Evolutionary conservation across 2,113 vertebrate genomes (phyloP), one percentile per base, ranked within the genome.

Genomic region (Nycticebus coucang): DNA sequence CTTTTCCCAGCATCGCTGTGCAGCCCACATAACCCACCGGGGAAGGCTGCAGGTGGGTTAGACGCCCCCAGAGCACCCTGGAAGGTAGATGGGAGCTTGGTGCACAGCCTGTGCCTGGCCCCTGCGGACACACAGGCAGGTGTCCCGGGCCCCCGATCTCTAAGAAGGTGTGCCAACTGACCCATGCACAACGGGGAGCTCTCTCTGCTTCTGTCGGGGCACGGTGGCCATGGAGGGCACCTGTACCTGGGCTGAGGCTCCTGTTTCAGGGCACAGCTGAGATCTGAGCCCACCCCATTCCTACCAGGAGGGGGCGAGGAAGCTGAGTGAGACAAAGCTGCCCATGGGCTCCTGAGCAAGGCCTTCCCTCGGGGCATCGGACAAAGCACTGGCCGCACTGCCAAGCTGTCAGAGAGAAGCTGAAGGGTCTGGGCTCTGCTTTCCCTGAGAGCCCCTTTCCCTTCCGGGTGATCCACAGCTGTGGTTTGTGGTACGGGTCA

Each of bases 351-450:
- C 45, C 1, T 0, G 14, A 1, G 5, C 37, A 21, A 5, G 41
- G n/a, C 19, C 59, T 18, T 60, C n/a, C 15, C 35, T 72, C 3
- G 0, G 9, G 18, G 50, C 18, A 7, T 21, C 0, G 0, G 50
- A 22, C 2, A 35, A 35, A 26, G 4, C 7, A 0, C 33, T 9
- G 12, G 3, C 50, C 7, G 7, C 30, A 4, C 26, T n/a, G 1
- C 22, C 72, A 33, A 24, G 41, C n/a, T 0, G 0, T 24, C 0
- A 10, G 45, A 15, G 24, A 50, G 55, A 28, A 5, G 6, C 7
- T 0, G 2, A 18, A 3, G 0, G 26, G 55, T 41, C 30, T 62
- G 0, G 0, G 8, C 0, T 30, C 18, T 35, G 0, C 3, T 28
- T n/a, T 19, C 17, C 5, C 77, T 9, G n/a, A 55, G 0, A 4